A percentile compares a stretch with the other conserved stretches of the same genome.
Conservation (phyloP, 2,797 vertebrate species). For the Myoxocephalus aenaeus region DNA sequence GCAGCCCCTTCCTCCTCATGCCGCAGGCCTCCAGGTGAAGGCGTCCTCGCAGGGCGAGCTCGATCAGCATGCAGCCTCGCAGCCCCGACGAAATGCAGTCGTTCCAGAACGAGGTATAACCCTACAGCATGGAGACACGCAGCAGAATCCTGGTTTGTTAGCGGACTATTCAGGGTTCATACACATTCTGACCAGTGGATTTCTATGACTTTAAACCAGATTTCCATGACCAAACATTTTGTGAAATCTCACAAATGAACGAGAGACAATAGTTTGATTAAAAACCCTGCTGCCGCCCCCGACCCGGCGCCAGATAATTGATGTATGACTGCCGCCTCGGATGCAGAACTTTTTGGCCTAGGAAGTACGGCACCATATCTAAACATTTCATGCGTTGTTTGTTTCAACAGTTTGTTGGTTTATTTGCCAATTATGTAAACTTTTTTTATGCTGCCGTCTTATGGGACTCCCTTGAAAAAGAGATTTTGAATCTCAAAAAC, state of each 20-base stretch:
- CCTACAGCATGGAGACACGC: conserved; percentile 81
- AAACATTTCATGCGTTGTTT: background rate
- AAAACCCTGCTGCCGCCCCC: too few species aligned
- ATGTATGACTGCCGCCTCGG: background rate
- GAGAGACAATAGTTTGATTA: too few species aligned
- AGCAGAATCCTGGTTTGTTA: background rate
- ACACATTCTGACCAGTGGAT: too few species aligned
- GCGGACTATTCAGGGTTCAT: background rate
- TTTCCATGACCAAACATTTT: too few species aligned
- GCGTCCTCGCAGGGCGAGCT: conserved; percentile 92
- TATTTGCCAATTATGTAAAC: background rate
- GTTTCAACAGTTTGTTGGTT: too few species aligned
- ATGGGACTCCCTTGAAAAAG: background rate
- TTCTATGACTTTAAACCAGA: too few species aligned
- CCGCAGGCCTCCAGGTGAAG: conserved; percentile 94
- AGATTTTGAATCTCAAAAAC: background rate
- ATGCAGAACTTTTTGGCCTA: background rate
- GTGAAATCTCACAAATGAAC: too few species aligned
- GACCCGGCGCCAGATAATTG: background rate
- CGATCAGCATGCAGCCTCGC: conserved; percentile 97
- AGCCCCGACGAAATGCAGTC: conserved; percentile 98
- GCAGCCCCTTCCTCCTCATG: conserved; percentile 95
- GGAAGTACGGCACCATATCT: background rate
- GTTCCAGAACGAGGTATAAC: conserved; percentile 99
- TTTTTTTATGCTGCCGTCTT: background rate